A percentile compares a stretch with the other conserved stretches of the same genome.
Conservation (phyloP, 2,113 vertebrate species). For the Pleuronectes platessa region DNA sequence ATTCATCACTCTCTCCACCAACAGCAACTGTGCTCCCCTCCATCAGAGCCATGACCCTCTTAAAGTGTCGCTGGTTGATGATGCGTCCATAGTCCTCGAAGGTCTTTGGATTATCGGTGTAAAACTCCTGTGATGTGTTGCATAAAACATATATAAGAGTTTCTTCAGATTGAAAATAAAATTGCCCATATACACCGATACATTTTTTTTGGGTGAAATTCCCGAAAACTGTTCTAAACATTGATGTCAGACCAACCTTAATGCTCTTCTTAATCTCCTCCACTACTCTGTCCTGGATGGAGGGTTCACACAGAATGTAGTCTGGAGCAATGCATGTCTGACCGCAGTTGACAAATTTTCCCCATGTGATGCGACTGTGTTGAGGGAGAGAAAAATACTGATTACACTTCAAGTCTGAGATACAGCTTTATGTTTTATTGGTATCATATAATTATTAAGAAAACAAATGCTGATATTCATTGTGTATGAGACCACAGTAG, state of each 20-base stretch:
- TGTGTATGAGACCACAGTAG: no score
- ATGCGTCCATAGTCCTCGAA: slow-evolving; percentile 90
- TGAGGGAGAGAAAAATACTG: background rate
- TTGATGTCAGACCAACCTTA: slow-evolving; percentile 71
- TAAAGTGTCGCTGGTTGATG: slow-evolving; percentile 88
- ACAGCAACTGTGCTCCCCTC: slow-evolving; percentile 86
- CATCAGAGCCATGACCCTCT: slow-evolving; percentile 82
- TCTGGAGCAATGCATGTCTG: slow-evolving; percentile 95
- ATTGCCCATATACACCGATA: no score
- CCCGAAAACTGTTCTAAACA: no score
- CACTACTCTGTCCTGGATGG: slow-evolving; percentile 82
- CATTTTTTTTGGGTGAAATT: no score
- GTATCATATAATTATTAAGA: no score
- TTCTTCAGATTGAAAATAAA: no score
- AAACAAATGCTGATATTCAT: no score
- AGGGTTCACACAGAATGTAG: slow-evolving; percentile 90
- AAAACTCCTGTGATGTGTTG: slow-evolving; percentile 86
- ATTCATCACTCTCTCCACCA: slow-evolving; percentile 87
- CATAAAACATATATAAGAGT: background rate
- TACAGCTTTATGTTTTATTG: no score
- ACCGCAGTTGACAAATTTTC: slow-evolving; percentile 92
- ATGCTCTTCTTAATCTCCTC: slow-evolving; percentile 85
- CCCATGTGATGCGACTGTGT: slow-evolving; percentile 90
- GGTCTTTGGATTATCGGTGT: slow-evolving; percentile 86
- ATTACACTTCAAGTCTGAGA: background rate